Conservation (phyloP, 2,888 invertebrate genomes). For the Zaprionus lineosus region DNA sequence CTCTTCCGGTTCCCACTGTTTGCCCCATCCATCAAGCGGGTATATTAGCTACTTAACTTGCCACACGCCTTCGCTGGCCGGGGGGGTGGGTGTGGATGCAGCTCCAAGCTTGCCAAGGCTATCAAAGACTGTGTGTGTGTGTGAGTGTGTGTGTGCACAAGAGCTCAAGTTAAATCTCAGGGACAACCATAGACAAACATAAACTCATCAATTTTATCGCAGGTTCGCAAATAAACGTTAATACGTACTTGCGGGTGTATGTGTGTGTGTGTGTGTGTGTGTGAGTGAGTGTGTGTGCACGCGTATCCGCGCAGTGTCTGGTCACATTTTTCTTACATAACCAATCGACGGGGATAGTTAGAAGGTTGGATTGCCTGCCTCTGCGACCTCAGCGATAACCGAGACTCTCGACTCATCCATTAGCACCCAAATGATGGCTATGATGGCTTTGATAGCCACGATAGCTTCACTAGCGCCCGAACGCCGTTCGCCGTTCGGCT, state of each 20-base stretch:
- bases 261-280: neutral
- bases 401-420: conserved; percentile 25
- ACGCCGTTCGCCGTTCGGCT: too few species aligned
- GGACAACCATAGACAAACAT: conserved; percentile 40
- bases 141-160: conserved; percentile 37
- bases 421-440: too few species aligned
- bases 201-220: conserved; percentile 55
- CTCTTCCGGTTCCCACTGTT: conserved; percentile 11
- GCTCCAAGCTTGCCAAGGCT: conserved; percentile 42
- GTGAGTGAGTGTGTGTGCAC: neutral
- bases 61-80: too few species aligned
- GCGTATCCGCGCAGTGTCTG: conserved; percentile 19
- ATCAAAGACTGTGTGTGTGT: conserved; percentile 7
- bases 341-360: conserved; percentile 16
- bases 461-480: too few species aligned
- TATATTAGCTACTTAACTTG: conserved; percentile 35
- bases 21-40: conserved; percentile 38
- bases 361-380: conserved; percentile 43
- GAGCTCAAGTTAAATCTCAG: conserved; percentile 63
- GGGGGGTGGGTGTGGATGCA: too few species aligned
- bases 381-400: neutral
- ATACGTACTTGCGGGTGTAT: neutral
- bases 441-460: too few species aligned
- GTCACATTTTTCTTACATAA: conserved; percentile 70
- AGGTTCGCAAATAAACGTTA: conserved; percentile 30